Evolutionary conservation across 2,113 vertebrate genomes (phyloP).

Genomic region (Genyomyrus donnyi): DNA sequence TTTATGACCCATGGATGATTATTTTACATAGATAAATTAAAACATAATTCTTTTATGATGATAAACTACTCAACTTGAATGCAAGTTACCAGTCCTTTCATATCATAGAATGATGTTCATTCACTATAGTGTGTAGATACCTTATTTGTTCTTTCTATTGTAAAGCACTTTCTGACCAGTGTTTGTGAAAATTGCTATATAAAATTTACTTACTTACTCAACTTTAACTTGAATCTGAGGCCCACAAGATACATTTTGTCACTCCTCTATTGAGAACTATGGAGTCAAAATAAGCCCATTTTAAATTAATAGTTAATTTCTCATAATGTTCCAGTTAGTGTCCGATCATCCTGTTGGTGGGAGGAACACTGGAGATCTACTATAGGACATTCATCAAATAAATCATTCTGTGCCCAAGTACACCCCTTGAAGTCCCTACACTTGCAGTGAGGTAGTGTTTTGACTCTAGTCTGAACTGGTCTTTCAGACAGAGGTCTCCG

Average conservation of each 20-base stretch:
- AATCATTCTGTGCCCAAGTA: neutral
- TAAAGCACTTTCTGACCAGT: too few species aligned
- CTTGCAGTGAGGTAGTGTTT: neutral
- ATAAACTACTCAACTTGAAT: neutral
- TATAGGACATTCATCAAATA: neutral
- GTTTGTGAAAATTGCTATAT: too few species aligned
- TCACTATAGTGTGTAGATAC: neutral
- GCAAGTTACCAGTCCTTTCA: neutral
- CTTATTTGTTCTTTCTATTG: too few species aligned
- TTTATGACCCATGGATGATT: neutral
- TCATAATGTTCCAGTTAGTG: neutral
- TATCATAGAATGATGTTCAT: neutral
- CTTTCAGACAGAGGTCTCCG: neutral
- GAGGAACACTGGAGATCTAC: neutral
- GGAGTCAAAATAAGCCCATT: neutral
- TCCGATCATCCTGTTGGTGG: neutral
- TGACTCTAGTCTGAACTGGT: neutral
- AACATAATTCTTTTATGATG: neutral
- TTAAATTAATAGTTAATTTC: neutral
- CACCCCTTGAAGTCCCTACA: neutral
- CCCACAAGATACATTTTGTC: neutral
- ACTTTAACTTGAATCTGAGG: neutral
- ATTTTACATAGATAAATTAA: neutral
- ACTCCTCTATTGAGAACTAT: neutral
- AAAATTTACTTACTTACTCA: neutral